Base-by-base conservation (phyloP, 2,888 invertebrate genomes). In the Eupsilia transversa region DNA sequence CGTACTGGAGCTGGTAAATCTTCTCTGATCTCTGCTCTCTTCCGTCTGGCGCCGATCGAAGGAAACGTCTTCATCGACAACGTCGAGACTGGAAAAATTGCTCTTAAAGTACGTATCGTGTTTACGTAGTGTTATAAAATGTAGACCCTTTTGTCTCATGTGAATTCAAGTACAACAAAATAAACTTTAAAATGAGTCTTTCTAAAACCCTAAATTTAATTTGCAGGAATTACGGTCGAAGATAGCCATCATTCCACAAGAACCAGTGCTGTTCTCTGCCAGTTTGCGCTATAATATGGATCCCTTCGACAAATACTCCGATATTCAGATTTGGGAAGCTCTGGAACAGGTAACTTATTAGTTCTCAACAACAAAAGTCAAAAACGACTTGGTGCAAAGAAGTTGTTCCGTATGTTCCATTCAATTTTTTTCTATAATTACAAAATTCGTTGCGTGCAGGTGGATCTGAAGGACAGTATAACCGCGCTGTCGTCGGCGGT, bases 1-100 rank as follows among this genome's bases (percentile, higher is more conserved):
- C 97, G 99, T 68, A 99, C 99, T 0, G 99, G 99, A 2, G 98
- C 99, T 12, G 99, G 99, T 27, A 98, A 98, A 92, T 98, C 98
- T 0, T 98, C 98, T 0, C 94, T 98, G 54, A 98, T 98, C 83
- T 97, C 98, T 6, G 98, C 99, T 1, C 94, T 99, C 38, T 99
- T 99, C 94, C 97, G 98, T 5, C 93, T 99, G 83, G 97, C 98
- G 0, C 98, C 98, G 59, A 97, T 98, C 30, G 97, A 98, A 71
- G 99, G 99, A 1, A 92, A 95, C 33, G 97, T 99, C 56, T 92
- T 94, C 79, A 98, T 99, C 70, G 99, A 99, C 89, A 97, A 97
- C 9, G 90, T 98, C 0, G 97, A 98, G 72, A 98, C 97, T 0
- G 97, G 97, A 64, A 94, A 95, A n/a, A 96, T 99, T 57, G 98